phyloP scores from a whole-genome alignment of 2,888 invertebrate genomes.

The Orthonevra nobilis region DNA sequence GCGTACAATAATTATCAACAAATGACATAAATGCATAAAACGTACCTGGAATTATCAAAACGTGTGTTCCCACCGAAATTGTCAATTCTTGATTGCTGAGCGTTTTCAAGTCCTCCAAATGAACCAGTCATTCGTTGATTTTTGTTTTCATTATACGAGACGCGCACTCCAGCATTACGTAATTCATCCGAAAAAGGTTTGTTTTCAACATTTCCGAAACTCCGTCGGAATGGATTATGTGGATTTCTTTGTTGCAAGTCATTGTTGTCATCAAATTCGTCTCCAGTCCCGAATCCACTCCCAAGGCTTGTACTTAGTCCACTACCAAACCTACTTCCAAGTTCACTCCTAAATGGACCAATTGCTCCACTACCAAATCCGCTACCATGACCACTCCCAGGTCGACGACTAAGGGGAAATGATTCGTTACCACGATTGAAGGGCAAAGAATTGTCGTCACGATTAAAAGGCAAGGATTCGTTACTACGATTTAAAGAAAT shows the following conservation, averaged over 20 bases:
- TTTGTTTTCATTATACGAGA: slow-evolving; percentile 7
- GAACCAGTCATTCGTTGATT: neutral
- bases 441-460: no score
- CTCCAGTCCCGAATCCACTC: slow-evolving; percentile 78
- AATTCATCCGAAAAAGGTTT: no score
- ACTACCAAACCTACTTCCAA: no score
- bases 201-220: slow-evolving; percentile 52
- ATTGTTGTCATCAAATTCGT: slow-evolving; percentile 78
- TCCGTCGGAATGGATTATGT: slow-evolving; percentile 51
- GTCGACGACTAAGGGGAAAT: no score
- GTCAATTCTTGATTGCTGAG: slow-evolving; percentile 33
- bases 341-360: no score
- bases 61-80: slow-evolving; percentile 61
- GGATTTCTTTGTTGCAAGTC: slow-evolving; percentile 73
- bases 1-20: slow-evolving; percentile 7
- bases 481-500: slow-evolving; percentile 75
- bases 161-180: neutral
- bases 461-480: slow-evolving; percentile 71
- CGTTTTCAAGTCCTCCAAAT: slow-evolving; percentile 11
- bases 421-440: no score
- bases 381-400: no score
- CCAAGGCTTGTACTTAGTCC: no score
- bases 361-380: no score
- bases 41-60: slow-evolving; percentile 49
- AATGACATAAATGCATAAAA: neutral